phyloP scores from a whole-genome alignment of 2,797 vertebrate species.

The Anguilla pacifica region DNA sequence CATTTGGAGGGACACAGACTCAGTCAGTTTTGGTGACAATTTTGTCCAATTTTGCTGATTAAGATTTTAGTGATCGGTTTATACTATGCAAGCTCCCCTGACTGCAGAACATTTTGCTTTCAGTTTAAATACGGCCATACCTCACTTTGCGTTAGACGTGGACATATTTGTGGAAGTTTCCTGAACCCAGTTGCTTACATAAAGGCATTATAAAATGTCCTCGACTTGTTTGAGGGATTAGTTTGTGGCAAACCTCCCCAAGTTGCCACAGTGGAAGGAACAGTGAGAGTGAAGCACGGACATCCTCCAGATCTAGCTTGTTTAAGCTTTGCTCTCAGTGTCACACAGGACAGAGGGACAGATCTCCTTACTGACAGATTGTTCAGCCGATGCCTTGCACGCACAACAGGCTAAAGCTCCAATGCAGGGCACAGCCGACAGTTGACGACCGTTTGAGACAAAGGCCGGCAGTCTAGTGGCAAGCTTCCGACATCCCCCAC shows the following conservation, averaged over 20 bases:
- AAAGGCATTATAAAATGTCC: not conserved
- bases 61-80: not conserved
- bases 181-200: not conserved
- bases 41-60: too few relatives aligned
- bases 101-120: not conserved
- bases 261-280: not conserved
- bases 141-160: too few relatives aligned
- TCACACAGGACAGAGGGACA: not conserved
- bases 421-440: not conserved
- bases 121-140: not conserved
- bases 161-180: not conserved
- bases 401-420: not conserved
- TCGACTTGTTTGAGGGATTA: not conserved
- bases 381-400: too few relatives aligned
- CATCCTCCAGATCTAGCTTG: not conserved
- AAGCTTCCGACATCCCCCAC: conserved; percentile 43
- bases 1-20: not conserved
- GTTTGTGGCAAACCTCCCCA: not conserved
- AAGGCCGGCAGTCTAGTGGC: not conserved
- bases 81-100: not conserved
- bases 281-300: not conserved
- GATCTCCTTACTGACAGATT: not conserved
- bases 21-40: not conserved
- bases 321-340: not conserved
- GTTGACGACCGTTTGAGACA: not conserved